A percentile compares a stretch with the other conserved stretches of the same genome.
Evolutionary conservation across 2,113 vertebrate species (phyloP).

Genomic region (Silurus meridionalis): DNA sequence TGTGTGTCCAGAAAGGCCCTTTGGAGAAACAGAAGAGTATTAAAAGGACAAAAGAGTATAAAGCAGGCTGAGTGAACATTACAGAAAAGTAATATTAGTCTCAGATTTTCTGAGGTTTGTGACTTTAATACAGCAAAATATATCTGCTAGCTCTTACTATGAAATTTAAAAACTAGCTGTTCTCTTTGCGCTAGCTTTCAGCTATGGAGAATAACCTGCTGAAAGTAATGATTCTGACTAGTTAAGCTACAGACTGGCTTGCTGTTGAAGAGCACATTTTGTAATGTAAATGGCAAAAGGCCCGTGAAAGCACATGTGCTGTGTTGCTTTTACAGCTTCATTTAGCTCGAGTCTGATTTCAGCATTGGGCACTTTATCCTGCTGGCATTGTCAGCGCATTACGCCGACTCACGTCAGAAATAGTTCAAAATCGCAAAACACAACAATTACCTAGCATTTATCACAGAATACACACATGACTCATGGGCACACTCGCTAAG

Average conservation of each 20-base stretch:
- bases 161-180: conserved; percentile 9
- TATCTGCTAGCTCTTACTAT: not conserved
- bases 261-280: conserved; percentile 3
- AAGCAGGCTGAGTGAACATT: conserved; percentile 1
- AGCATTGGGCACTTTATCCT: not conserved
- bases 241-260: not conserved
- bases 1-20: conserved; percentile 92
- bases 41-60: not conserved
- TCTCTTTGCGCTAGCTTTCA: not conserved
- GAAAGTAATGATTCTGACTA: not conserved
- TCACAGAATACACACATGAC: conserved; percentile 38
- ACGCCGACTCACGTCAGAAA: conserved; percentile 18
- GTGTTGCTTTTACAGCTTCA: not conserved
- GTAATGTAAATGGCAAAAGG: not conserved
- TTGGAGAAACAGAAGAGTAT: not conserved
- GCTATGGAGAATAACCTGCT: not conserved
- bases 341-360: conserved; percentile 9
- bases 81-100: conserved; percentile 3
- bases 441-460: not conserved
- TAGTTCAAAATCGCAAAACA: conserved; percentile 13
- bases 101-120: conserved; percentile 10
- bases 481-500: not conserved
- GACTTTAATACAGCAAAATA: conserved; percentile 21
- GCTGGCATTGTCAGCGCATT: conserved; percentile 5
- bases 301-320: not conserved